Conservation (phyloP, 1,140 invertebrate genomes). For the Pantala flavescens region DNA sequence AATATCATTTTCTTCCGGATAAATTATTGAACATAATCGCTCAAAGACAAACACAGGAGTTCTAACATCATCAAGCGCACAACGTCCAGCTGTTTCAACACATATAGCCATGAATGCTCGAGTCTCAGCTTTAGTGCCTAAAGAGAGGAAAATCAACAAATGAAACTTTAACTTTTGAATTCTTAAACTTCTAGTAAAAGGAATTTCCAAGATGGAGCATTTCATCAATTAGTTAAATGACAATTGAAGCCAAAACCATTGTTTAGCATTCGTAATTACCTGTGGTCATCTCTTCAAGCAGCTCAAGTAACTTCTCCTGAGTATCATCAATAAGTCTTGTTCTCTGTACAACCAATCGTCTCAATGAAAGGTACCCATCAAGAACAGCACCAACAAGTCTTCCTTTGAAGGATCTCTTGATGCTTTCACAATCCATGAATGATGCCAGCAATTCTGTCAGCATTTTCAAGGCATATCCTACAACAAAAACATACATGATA, state of each 20-base stretch:
- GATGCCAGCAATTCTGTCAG: conserved; percentile 76
- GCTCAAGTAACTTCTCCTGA: conserved; percentile 86
- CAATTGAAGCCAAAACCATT: neutral
- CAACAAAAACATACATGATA: conserved; percentile 13
- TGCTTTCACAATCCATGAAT: conserved; percentile 68
- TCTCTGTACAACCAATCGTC: conserved; percentile 84
- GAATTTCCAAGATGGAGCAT: too few relatives aligned
- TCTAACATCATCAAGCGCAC: conserved; percentile 79
- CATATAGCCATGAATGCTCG: conserved; percentile 96
- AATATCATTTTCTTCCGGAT: conserved; percentile 93
- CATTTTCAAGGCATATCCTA: conserved; percentile 72
- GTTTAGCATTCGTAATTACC: too few relatives aligned
- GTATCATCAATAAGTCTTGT: conserved; percentile 93
- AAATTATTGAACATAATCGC: conserved; percentile 92
- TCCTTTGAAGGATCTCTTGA: conserved; percentile 82
- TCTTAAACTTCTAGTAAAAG: too few relatives aligned
- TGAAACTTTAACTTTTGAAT: conserved; percentile 10
- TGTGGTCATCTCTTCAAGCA: conserved; percentile 93
- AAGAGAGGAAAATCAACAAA: conserved; percentile 22
- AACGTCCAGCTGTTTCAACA: conserved; percentile 90
- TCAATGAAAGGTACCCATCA: conserved; percentile 84
- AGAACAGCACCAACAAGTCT: conserved; percentile 77
- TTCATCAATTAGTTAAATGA: too few relatives aligned
- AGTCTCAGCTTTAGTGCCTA: conserved; percentile 89
- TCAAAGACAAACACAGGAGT: conserved; percentile 98